A percentile compares a stretch with the other conserved stretches of the same genome.
phyloP scores from a whole-genome alignment of 2,113 vertebrate species.

The Tichodroma muraria region DNA sequence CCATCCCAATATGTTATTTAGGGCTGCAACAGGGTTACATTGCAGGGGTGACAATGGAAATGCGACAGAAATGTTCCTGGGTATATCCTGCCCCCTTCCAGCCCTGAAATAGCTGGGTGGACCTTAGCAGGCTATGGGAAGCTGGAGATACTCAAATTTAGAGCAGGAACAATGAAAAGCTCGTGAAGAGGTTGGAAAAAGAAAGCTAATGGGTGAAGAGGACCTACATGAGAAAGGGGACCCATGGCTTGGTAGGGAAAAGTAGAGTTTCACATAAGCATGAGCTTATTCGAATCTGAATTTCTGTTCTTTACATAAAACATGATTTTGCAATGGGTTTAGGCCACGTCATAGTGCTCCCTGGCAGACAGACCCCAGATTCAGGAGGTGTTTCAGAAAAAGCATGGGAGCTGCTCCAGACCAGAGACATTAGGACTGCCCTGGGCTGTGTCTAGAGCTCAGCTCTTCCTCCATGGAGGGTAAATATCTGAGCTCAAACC shows the following conservation, averaged over 20 bases:
- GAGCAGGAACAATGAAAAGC: neutral
- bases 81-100: neutral
- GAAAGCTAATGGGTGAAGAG: neutral
- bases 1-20: neutral
- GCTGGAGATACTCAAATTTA: neutral
- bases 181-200: neutral
- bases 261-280: neutral
- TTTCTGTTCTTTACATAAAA: neutral
- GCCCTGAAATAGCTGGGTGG: neutral
- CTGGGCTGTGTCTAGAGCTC: fast-evolving
- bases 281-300: neutral
- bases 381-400: neutral
- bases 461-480: neutral
- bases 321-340: neutral
- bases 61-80: neutral
- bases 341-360: neutral
- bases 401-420: neutral
- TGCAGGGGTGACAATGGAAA: neutral
- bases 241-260: neutral
- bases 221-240: neutral
- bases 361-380: neutral
- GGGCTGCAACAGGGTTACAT: neutral
- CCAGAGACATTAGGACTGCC: neutral
- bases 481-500: neutral
- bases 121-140: neutral